Evolutionary conservation across 1,140 invertebrate species (phyloP).

Genomic region (Sarcophaga bullata): DNA sequence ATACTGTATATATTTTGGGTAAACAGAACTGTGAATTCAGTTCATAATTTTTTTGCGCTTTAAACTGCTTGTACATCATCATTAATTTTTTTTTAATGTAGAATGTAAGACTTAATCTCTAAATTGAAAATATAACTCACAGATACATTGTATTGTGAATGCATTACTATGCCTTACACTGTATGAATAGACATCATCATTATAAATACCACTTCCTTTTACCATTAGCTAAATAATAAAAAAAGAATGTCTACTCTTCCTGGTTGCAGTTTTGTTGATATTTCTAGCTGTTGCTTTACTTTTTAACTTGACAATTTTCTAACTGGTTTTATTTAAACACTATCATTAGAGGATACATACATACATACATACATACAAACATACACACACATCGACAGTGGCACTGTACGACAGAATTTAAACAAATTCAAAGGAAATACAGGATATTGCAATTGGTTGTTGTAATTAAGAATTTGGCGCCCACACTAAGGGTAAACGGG

Average conservation of each 20-base stretch:
- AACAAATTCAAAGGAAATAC: background rate
- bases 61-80: no score
- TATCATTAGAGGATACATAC: background rate
- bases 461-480: no score
- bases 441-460: background rate
- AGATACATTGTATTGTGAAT: background rate
- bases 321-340: slow-evolving; percentile 24
- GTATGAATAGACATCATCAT: background rate
- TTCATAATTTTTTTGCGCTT: no score
- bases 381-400: background rate
- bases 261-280: background rate
- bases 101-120: no score
- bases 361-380: no score
- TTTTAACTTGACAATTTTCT: slow-evolving; percentile 24
- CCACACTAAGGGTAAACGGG: no score
- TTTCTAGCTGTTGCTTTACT: slow-evolving; percentile 3
- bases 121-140: no score
- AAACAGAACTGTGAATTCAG: no score
- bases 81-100: no score
- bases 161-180: background rate
- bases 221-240: slow-evolving; percentile 15
- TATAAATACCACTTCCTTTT: background rate
- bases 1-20: no score
- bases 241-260: slow-evolving; percentile 11
- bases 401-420: no score